Evolutionary conservation across 2,113 vertebrate species (phyloP), one percentile per base, ranked within the genome.

Genomic region (Euleptes europaea): DNA sequence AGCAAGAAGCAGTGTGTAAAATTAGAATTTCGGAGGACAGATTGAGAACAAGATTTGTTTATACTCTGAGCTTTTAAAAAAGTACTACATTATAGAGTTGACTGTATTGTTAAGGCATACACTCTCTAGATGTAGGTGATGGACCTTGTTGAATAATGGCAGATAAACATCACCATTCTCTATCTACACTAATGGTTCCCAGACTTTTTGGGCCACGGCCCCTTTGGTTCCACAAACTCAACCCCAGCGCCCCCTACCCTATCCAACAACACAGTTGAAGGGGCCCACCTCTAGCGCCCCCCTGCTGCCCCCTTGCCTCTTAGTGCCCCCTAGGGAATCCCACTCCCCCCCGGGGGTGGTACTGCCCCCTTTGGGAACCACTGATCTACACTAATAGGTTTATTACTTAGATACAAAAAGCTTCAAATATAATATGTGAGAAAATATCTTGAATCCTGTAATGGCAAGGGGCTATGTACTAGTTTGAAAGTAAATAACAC

Each of bases 1-100:
- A 85, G 17, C 11, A 71, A 63, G 38, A 88, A 69, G 1, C 42
- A 87, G 80, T 83, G 65, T 80, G 42, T 82, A 88, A 81, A 85
- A 85, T 88, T 84, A 88, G 78, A 81, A 85, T 82, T 88, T 85
- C 78, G 84, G 71, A 81, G 83, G 83, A 69, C 70, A 84, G 77
- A 83, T 73, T 73, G 74, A 83, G 67, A 87, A 83, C 75, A 83
- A 73, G 54, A 79, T 71, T 83, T 83, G 86, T 79, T 88, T 80
- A 83, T 80, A 49, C 21, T 42, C 57, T 57, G 78, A 8, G 66
- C 9, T 82, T 80, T 63, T 40, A 86, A 71, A 26, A 85, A 83
- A 78, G 80, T 6, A 65, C 76, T 23, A 86, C 31, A 83, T 83
- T 60, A 19, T 80, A 85, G 38, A 76, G 23, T n/a, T 81, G 0